Percentiles rank a stretch among this genome's conserved stretches.
Conservation (phyloP, 2,113 vertebrate genomes). For the Urocynchramus pylzowi region DNA sequence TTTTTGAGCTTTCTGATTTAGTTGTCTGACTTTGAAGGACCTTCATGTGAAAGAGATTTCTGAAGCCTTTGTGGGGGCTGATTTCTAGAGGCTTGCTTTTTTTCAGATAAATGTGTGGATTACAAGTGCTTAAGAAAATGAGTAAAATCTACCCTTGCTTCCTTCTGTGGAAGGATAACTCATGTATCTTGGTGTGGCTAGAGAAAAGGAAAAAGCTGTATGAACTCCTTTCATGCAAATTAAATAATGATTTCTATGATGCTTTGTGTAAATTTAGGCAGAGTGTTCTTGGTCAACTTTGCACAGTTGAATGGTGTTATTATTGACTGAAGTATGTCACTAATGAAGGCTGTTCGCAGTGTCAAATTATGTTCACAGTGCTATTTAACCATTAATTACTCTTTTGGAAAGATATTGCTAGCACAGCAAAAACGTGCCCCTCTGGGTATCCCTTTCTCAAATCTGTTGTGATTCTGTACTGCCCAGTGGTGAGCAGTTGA, state of each 20-base stretch:
- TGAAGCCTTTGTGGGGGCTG: background rate
- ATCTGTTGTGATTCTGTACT: background rate
- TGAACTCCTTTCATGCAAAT: background rate
- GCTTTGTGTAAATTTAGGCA: background rate
- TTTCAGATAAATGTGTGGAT: background rate
- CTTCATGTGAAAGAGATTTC: background rate
- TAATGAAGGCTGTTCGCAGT: background rate
- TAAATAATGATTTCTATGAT: background rate
- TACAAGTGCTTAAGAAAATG: background rate
- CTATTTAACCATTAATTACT: background rate
- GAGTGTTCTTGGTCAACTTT: background rate
- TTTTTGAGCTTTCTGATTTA: background rate
- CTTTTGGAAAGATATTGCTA: background rate
- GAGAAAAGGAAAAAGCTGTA: background rate
- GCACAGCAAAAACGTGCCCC: background rate
- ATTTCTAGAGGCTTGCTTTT: background rate
- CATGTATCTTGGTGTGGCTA: background rate
- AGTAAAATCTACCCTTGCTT: background rate
- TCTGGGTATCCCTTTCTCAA: background rate
- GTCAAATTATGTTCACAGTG: background rate
- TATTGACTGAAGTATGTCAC: background rate
- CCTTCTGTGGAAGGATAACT: background rate
- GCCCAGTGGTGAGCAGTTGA: background rate
- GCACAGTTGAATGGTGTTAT: background rate
- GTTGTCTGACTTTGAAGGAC: background rate